These are phyloP conservation scores for Odontocerum albicorne DNA, from an alignment of 2,888 invertebrate genomes.

Conservation along the genomic window DNA sequence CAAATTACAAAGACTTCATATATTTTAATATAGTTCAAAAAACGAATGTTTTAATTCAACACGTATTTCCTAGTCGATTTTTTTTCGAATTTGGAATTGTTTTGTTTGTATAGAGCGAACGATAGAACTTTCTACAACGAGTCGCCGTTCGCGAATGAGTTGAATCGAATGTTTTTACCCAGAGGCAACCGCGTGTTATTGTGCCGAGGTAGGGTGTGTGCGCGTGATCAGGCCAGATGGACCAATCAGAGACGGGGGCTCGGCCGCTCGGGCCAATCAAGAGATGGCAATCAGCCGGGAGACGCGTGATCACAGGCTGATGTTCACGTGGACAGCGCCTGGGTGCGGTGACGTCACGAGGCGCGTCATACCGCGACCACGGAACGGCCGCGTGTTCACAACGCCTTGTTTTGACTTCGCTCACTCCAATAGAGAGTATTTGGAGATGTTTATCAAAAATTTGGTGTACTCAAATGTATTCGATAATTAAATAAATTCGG, in stretches of 20 bases:
- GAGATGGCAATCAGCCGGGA: slow-evolving; percentile 66
- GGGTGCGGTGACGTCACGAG: slow-evolving; percentile 55
- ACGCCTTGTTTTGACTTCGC: slow-evolving; percentile 23
- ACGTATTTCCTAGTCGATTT: neutral
- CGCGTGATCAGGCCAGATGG: slow-evolving; percentile 52
- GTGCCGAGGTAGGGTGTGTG: slow-evolving; percentile 25
- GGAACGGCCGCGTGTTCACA: slow-evolving; percentile 31
- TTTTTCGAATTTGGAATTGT: no score
- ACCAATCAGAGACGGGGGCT: slow-evolving; percentile 71
- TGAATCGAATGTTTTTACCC: slow-evolving; percentile 20
- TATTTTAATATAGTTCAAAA: no score
- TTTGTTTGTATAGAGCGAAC: no score
- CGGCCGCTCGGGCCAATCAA: slow-evolving; percentile 67
- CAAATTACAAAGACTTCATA: no score
- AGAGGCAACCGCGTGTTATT: slow-evolving; percentile 27
- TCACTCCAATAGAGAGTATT: no score
- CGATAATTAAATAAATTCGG: no score
- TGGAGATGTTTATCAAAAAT: no score
- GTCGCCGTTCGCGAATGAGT: slow-evolving; percentile 1
- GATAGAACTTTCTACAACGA: slow-evolving; percentile 1
- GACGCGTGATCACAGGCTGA: slow-evolving; percentile 75
- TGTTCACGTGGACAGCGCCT: slow-evolving; percentile 85
- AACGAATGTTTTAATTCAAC: no score
- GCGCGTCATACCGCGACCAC: slow-evolving; percentile 36
- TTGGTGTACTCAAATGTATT: no score